Percentiles rank a stretch among this genome's conserved stretches.
Conservation (phyloP, 2,113 vertebrate species). For the Macrotis lagotis region DNA sequence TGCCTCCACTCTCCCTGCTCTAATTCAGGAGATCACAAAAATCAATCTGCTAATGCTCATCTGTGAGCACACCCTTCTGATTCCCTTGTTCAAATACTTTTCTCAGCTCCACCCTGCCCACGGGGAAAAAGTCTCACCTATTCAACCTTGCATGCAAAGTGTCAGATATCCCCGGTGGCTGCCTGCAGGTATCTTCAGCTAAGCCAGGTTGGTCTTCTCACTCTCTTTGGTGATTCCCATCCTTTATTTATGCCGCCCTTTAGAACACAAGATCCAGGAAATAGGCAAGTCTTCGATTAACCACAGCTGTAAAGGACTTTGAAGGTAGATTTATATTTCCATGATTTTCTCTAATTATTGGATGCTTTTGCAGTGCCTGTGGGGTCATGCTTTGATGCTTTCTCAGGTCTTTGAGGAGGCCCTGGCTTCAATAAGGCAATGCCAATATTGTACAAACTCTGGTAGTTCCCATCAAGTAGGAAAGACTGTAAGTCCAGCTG, state of each 20-base stretch:
- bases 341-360: neutral
- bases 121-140: neutral
- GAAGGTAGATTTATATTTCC: neutral
- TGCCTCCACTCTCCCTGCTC: neutral
- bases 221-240: neutral
- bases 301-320: neutral
- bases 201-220: neutral
- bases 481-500: neutral
- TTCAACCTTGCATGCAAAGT: neutral
- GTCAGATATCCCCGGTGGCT: neutral
- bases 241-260: neutral
- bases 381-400: neutral
- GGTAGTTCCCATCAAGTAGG: neutral
- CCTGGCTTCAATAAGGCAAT: neutral
- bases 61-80: neutral
- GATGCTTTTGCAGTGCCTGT: neutral
- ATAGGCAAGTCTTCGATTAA: neutral
- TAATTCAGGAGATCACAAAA: neutral
- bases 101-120: neutral
- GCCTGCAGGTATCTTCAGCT: neutral
- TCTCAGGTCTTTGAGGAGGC: neutral
- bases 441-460: neutral
- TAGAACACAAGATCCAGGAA: neutral
- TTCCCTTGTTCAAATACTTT: neutral
- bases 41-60: neutral